Evolutionary conservation across 2,113 vertebrate genomes (phyloP).

Genomic region (Lasiurus borealis): DNA sequence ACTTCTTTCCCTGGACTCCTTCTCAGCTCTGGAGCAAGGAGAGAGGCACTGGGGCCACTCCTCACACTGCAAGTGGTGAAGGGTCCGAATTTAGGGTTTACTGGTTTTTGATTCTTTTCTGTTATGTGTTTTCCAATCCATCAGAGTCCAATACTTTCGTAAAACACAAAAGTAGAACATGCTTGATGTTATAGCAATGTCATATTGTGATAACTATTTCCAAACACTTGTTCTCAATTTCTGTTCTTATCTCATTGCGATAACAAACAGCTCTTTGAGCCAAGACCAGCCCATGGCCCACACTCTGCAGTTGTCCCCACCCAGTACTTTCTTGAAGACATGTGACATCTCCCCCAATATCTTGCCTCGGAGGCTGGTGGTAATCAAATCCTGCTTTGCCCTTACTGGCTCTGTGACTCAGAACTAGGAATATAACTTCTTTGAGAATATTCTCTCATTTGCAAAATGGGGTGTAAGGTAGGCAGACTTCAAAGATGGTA

Average conservation of each 20-base stretch:
- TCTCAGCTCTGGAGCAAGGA: neutral
- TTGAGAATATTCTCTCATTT: neutral
- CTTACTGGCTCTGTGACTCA: neutral
- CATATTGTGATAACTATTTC: neutral
- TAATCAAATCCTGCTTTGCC: neutral
- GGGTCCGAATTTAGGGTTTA: neutral
- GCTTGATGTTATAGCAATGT: neutral
- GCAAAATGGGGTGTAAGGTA: neutral
- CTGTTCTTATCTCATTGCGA: neutral
- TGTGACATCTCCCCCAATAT: neutral
- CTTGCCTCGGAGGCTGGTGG: neutral
- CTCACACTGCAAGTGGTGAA: neutral
- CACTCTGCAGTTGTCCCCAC: neutral
- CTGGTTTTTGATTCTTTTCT: neutral
- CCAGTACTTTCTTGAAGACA: neutral
- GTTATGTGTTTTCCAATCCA: neutral
- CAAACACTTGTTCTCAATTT: neutral
- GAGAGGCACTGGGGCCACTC: neutral
- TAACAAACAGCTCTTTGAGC: neutral
- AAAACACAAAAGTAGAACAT: neutral
- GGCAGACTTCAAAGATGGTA: neutral
- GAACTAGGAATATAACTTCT: neutral
- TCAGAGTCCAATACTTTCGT: neutral
- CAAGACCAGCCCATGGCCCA: neutral
- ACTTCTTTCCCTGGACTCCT: fast-evolving